Evolutionary conservation across 2,888 invertebrate genomes (phyloP).

Genomic region (Scaptomyza reducta): DNA sequence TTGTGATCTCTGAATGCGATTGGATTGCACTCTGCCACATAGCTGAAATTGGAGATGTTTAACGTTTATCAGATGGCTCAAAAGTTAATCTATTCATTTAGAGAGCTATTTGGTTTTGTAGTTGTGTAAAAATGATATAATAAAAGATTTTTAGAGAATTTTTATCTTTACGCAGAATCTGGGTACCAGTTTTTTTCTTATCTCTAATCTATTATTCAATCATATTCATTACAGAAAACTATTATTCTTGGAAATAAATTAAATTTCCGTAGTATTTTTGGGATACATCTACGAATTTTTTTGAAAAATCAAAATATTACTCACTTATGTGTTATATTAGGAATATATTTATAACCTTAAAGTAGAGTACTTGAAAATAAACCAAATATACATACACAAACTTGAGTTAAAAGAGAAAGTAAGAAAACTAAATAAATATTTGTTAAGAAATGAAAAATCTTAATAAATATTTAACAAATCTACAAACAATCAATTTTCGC

Average conservation of each 20-base stretch:
- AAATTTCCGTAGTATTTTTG: neutral
- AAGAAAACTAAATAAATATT: neutral
- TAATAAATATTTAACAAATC: neutral
- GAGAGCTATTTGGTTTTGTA: neutral
- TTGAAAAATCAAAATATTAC: too few relatives aligned
- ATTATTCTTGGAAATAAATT: neutral
- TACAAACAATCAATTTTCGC: neutral
- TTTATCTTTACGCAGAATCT: neutral
- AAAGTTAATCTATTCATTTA: constrained; percentile 30
- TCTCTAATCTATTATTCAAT: too few relatives aligned
- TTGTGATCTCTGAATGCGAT: constrained; percentile 43
- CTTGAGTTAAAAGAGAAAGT: too few relatives aligned
- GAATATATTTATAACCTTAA: too few relatives aligned
- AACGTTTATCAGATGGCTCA: constrained; percentile 14
- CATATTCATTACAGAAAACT: neutral
- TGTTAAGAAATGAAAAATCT: neutral
- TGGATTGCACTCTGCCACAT: constrained; percentile 20
- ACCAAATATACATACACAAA: too few relatives aligned
- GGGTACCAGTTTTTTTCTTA: neutral
- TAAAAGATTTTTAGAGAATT: neutral
- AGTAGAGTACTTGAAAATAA: too few relatives aligned
- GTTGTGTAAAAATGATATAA: neutral
- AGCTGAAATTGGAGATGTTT: constrained; percentile 33
- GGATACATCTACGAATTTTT: neutral
- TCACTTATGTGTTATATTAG: too few relatives aligned